These are phyloP conservation scores for Aphodius granarius DNA, from an alignment of 2,888 invertebrate genomes.

Conservation along the genomic window DNA sequence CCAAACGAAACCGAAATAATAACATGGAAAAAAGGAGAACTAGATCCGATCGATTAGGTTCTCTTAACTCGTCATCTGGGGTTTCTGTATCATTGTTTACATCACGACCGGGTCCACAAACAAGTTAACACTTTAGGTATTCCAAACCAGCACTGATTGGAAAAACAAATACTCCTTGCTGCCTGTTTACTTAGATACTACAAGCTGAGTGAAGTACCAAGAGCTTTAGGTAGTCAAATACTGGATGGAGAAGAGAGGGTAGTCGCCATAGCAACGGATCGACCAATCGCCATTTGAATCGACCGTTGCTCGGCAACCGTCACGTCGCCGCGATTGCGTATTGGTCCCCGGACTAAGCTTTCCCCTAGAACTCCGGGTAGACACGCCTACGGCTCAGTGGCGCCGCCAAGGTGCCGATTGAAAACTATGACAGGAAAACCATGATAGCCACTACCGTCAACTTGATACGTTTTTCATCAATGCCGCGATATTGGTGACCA, in stretches of 20 bases:
- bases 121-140: slow-evolving; percentile 57
- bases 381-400: slow-evolving; percentile 47
- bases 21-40: slow-evolving; percentile 22
- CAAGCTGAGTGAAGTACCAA: slow-evolving; percentile 56
- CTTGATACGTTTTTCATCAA: slow-evolving; percentile 36
- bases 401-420: slow-evolving; percentile 43
- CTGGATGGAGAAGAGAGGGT: slow-evolving; percentile 46
- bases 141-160: slow-evolving; percentile 59
- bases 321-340: slow-evolving; percentile 34
- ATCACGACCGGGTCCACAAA: slow-evolving; percentile 56
- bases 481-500: slow-evolving; percentile 14
- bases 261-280: slow-evolving; percentile 41
- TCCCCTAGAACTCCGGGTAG: slow-evolving; percentile 51
- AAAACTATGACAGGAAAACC: slow-evolving; percentile 38
- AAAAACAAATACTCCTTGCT: slow-evolving; percentile 60
- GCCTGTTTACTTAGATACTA: slow-evolving; percentile 58
- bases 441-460: slow-evolving; percentile 38
- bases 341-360: slow-evolving; percentile 31
- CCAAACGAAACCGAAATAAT: slow-evolving; percentile 4
- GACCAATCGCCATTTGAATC: slow-evolving; percentile 24
- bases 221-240: slow-evolving; percentile 57
- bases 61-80: slow-evolving; percentile 53
- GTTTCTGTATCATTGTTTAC: slow-evolving; percentile 58
- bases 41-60: slow-evolving; percentile 41
- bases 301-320: slow-evolving; percentile 27